Evolutionary conservation across 2,888 invertebrate species (phyloP).

Genomic region (Xylocampa areola): DNA sequence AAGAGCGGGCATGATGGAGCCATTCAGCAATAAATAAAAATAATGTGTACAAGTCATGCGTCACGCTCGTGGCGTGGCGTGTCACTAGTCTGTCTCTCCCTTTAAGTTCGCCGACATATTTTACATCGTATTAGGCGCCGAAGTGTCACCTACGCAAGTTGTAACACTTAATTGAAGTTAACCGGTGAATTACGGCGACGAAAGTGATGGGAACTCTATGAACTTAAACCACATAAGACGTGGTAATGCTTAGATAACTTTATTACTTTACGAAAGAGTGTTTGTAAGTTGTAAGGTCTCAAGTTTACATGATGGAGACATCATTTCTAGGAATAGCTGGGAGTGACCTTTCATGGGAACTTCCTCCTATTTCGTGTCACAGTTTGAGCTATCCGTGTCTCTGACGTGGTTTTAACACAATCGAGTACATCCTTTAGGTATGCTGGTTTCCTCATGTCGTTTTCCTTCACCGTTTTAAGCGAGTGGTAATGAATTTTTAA

Average conservation of each 20-base stretch:
- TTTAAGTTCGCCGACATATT: conserved; percentile 18
- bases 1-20: no score
- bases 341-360: no score
- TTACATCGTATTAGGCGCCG: conserved; percentile 11
- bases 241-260: not conserved
- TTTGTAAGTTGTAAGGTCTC: not conserved
- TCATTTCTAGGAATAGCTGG: no score
- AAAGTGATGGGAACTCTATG: not conserved
- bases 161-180: conserved; percentile 31
- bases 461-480: no score
- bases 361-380: no score
- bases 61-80: not conserved
- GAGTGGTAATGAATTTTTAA: no score
- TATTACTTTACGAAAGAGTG: conserved; percentile 4
- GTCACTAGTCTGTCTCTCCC: conserved; percentile 10
- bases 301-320: not conserved
- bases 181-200: conserved; percentile 21
- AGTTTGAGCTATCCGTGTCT: no score
- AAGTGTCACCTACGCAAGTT: conserved; percentile 21
- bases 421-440: no score
- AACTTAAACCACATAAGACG: conserved; percentile 18
- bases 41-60: no score
- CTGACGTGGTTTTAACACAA: no score
- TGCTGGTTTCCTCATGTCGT: no score
- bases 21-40: no score